Evolutionary conservation across 2,797 vertebrate species (phyloP), one percentile per base, ranked within the genome.

Genomic region (Pitangus sulphuratus): DNA sequence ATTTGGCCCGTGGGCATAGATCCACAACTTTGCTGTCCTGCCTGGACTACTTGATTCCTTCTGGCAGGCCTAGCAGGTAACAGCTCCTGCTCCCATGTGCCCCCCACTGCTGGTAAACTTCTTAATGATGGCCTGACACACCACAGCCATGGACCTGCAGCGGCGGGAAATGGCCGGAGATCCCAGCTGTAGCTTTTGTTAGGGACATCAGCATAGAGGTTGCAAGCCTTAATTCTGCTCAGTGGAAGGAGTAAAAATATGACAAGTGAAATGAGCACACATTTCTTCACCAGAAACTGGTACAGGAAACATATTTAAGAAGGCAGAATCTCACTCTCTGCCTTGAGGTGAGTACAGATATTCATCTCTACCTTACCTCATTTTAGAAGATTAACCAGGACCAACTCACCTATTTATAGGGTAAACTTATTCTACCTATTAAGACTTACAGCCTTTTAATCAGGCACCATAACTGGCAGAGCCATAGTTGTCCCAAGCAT

Each of bases 151-250:
- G 1, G 30, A 87, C 15, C 26, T n/a, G 47, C 5, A 15, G 16
- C 3, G 16, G 25, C 30, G 11, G 22, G 24, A 80, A 87, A 78
- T 33, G 22, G 45, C 13, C 57, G 50, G 42, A 74, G 35, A 65
- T 20, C 8, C 13, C 51, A 30, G 15, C 0, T 60, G 18, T 8
- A 33, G 54, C 35, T 4, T 8, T 33, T 54, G 28, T 5, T 18
- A 39, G 25, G 16, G 18, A 54, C 11, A 28, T 0, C n/a, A 9
- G 12, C 19, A n/a, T 6, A 62, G 12, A 62, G 16, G 11, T 5
- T 71, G 37, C 2, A 6, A 42, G 4, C 9, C 9, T 33, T 51
- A 42, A 50, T 31, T 9, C 13, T 2, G 2, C 39, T 62, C 48
- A 11, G 11, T 26, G 11, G 11, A 79, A 56, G 20, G 3, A 76